phyloP scores from a whole-genome alignment of 2,888 invertebrate species.

The Myathropa florea region DNA sequence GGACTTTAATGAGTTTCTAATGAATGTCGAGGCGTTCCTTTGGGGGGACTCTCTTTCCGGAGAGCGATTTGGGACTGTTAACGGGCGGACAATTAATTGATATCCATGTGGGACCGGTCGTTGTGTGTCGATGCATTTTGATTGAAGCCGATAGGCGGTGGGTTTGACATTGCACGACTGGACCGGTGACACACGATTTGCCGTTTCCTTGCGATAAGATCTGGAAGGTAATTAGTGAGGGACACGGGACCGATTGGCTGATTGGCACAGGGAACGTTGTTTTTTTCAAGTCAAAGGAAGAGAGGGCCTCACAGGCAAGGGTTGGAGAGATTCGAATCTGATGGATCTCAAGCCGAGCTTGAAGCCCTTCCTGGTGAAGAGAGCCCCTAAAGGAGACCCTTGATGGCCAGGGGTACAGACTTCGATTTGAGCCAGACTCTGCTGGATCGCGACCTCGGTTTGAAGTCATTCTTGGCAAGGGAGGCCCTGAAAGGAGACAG shows the following conservation, averaged over 20 bases:
- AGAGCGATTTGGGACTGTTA: slow-evolving; percentile 30
- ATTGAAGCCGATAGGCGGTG: slow-evolving; percentile 26
- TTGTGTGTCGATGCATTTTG: not conserved
- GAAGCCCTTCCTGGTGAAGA: too few species aligned
- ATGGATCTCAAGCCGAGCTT: too few species aligned
- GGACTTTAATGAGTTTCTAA: slow-evolving; percentile 55
- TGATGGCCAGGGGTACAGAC: too few species aligned
- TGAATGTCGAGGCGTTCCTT: slow-evolving; percentile 14
- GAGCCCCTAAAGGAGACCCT: too few species aligned
- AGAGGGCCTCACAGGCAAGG: too few species aligned
- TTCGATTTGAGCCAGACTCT: too few species aligned
- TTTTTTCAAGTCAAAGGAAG: too few species aligned
- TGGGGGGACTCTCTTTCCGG: not conserved
- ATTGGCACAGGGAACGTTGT: not conserved
- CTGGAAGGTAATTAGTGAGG: not conserved
- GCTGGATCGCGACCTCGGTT: too few species aligned
- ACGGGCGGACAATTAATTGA: slow-evolving; percentile 59
- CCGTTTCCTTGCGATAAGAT: slow-evolving; percentile 15
- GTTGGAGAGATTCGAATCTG: too few species aligned
- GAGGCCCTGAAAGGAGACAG: too few species aligned
- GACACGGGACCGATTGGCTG: not conserved
- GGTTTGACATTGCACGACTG: not conserved
- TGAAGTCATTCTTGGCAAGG: too few species aligned
- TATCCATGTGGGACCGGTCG: not conserved
- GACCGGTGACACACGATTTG: not conserved